Percentiles rank a stretch among this genome's conserved stretches.
Conservation (phyloP, 2,113 vertebrate genomes). For the Atractosteus spatula region DNA sequence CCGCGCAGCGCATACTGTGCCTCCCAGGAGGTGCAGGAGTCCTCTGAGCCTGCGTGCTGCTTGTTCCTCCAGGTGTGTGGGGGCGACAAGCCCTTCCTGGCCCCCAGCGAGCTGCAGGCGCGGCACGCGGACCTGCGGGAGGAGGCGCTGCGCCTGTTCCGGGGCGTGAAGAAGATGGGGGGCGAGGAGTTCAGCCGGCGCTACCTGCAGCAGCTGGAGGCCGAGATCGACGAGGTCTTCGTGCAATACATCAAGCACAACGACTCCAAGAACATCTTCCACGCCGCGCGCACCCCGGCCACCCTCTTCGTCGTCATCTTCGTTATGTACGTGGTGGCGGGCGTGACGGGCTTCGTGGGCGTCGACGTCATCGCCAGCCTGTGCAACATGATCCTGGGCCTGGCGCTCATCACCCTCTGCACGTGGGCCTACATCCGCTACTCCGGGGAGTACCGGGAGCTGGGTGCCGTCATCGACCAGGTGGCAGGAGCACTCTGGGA, state of each 20-base stretch:
- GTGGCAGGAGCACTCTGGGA: slow-evolving; percentile 97
- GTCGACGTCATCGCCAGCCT: slow-evolving; percentile 96
- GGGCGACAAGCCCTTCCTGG: slow-evolving; percentile 91
- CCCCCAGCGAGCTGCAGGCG: slow-evolving; percentile 85
- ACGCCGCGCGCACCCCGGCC: slow-evolving; percentile 93
- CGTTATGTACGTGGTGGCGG: slow-evolving; percentile 91
- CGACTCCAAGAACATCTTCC: slow-evolving; percentile 99
- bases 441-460: slow-evolving; percentile 95
- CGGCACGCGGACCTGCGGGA: slow-evolving; percentile 78
- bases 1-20: too few species aligned
- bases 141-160: slow-evolving; percentile 86
- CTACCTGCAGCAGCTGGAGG: slow-evolving; percentile 93
- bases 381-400: slow-evolving; percentile 96
- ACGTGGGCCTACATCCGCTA: slow-evolving; percentile 99
- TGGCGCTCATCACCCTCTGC: slow-evolving; percentile 95
- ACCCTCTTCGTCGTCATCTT: slow-evolving; percentile 98
- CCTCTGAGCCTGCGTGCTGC: not conserved
- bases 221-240: slow-evolving; percentile 91
- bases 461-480: slow-evolving; percentile 96
- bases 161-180: slow-evolving; percentile 96
- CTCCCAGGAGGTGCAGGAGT: too few species aligned
- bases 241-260: slow-evolving; percentile 99
- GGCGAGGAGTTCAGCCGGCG: slow-evolving; percentile 96
- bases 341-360: slow-evolving; percentile 92
- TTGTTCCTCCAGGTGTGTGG: slow-evolving; percentile 77